Base-by-base conservation (phyloP, 2,113 vertebrate species). In the Bolborhynchus lineola region DNA sequence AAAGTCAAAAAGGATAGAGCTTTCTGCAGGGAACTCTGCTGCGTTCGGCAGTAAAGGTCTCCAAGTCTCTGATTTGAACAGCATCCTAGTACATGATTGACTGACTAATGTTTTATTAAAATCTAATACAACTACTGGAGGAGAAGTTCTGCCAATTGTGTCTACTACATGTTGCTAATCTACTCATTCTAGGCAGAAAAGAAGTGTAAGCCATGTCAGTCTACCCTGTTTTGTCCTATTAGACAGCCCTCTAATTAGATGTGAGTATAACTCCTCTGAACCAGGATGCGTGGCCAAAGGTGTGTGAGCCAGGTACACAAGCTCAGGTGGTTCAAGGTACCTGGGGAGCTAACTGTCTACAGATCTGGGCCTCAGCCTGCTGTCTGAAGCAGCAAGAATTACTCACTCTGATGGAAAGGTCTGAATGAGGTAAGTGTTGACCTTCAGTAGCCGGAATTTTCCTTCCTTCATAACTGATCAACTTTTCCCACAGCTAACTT, bases 401-500 rank as follows among this genome's bases (percentile, higher is more conserved):
- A 88, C 71, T 49, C 11, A 90, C 53, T 83, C 68, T 42, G 88
- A 92, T 33, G 53, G 82, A 26, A 93, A 92, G 49, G 31, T 92
- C 68, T 88, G 80, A 92, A 78, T 88, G 86, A 95, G 76, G 46
- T 78, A 92, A 95, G 50, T 46, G 80, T 90, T 90, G 64, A 90
- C 50, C 41, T 83, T 93, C 69, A 80, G 63, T 44, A 86, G 75
- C 88, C 86, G 90, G 12, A 67, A 63, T 90, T 86, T 86, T 77
- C 80, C 62, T 78, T 55, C 17, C 49, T 94, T 90, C 49, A 86
- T 39, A 83, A 75, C 64, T 15, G 35, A 90, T 70, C 71, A 59
- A 26, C 57, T 93, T 93, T 92, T 90, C 86, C 80, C 67, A 77
- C 41, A 62, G 63, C 44, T 59, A 86, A 46, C n/a, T 88, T 70